Evolutionary conservation across 2,113 vertebrate species (phyloP).

Genomic region (Aspiorhynchus laticeps): DNA sequence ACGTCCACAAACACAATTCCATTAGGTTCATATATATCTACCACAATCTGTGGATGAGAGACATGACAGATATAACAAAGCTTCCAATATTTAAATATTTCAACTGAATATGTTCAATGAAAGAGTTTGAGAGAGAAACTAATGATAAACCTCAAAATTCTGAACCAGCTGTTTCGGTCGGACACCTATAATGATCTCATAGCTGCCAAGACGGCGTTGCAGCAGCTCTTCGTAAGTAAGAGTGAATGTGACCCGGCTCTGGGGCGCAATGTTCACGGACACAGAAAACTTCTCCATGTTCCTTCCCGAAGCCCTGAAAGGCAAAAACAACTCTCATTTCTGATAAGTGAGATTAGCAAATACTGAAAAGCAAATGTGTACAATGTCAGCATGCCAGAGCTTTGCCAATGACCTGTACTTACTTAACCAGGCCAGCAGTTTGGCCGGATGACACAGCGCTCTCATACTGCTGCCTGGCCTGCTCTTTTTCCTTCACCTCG

Average conservation of each 20-base stretch:
- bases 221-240: slow-evolving; percentile 92
- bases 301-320: slow-evolving; percentile 84
- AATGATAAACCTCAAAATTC: slow-evolving; percentile 75
- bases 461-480: slow-evolving; percentile 87
- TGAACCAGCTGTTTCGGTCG: slow-evolving; percentile 86
- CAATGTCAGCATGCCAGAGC: not conserved
- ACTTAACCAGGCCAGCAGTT: slow-evolving; percentile 92
- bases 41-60: slow-evolving; percentile 80
- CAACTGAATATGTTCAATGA: not conserved
- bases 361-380: not conserved
- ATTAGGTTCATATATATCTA: slow-evolving; percentile 88
- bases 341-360: slow-evolving; percentile 22
- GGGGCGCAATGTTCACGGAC: slow-evolving; percentile 82
- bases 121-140: not conserved
- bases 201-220: slow-evolving; percentile 82
- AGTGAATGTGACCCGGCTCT: slow-evolving; percentile 84
- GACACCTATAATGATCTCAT: slow-evolving; percentile 87
- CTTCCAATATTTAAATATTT: not conserved
- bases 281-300: slow-evolving; percentile 93
- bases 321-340: slow-evolving; percentile 8
- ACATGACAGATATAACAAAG: not conserved
- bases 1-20: slow-evolving; percentile 83
- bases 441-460: slow-evolving; percentile 85
- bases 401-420: slow-evolving; percentile 53
- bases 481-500: slow-evolving; percentile 87